Base-by-base conservation (phyloP, 2,888 invertebrate species). In the Polyommatus icarus region DNA sequence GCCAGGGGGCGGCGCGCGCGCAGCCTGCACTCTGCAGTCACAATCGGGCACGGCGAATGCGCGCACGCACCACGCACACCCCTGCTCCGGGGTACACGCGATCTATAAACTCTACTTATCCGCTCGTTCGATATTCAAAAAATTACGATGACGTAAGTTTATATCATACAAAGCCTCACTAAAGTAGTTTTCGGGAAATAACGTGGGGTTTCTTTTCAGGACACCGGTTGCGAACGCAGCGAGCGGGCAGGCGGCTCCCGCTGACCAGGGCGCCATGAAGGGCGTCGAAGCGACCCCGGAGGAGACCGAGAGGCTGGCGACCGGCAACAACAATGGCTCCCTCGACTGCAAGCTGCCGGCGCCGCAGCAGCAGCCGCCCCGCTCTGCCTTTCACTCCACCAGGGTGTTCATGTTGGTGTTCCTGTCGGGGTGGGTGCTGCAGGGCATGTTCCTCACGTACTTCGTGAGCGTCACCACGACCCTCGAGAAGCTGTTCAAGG, bases 381-480 rank as follows among this genome's bases (percentile, higher is more conserved):
- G 97, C 84, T 87, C 92, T 78, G 95, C 95, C 76, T 97, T 98
- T 85, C 97, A 98, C 79, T 98, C 98, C 79, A 98, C 98, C 83
- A 97, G 98, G 87, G 96, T 97, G 80, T 98, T 98, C 91, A 96
- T 98, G 94, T 96, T 97, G 85, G 97, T 97, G 76, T 98, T 98
- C 90, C 96, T 98, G 85, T 95, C 97, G 84, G 97, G 98, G 77
- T 98, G 98, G 96, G 97, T 98, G 80, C 92, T 96, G 79, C 96
- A 96, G 91, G 98, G 98, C 80, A 98, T 98, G 97, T 98, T 97
- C 91, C 97, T 97, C 91, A 98, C 98, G 71, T 98, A 98, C 90
- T 98, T 98, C 89, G 98, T 98, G 79, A 98, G 98, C 88, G 98
- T 98, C 82, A 98, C 98, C 85, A 98, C 98, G 78, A 98, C 98